phyloP scores from a whole-genome alignment of 2,113 vertebrate species.

The Geococcyx californianus region DNA sequence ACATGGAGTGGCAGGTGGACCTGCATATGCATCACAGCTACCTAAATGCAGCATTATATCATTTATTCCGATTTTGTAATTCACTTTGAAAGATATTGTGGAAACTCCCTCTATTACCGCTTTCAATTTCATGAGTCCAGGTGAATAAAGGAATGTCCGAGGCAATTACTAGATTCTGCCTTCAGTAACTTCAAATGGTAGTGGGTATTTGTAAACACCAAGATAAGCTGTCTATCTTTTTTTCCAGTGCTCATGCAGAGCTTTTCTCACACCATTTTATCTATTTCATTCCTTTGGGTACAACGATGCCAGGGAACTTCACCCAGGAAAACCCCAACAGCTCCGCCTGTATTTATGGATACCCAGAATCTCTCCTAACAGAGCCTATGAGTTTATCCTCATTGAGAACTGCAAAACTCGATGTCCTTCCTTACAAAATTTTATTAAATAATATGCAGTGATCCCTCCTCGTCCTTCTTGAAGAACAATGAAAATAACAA shows the following conservation, averaged over 20 bases:
- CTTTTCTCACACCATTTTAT: not conserved
- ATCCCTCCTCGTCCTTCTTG: rapidly evolving
- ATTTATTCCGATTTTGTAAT: not conserved
- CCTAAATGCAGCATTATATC: not conserved
- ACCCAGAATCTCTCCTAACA: rapidly evolving
- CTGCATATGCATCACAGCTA: not conserved
- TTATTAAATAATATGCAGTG: rapidly evolving
- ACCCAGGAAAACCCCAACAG: not conserved
- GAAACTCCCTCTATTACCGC: not conserved
- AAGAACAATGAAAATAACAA: rapidly evolving
- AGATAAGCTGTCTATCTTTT: not conserved
- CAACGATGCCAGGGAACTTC: not conserved
- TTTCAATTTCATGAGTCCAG: not conserved
- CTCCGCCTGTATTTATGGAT: not conserved
- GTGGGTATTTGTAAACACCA: not conserved
- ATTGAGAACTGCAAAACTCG: rapidly evolving
- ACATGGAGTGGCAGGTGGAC: not conserved
- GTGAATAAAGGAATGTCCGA: not conserved
- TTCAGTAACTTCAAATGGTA: not conserved
- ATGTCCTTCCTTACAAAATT: rapidly evolving
- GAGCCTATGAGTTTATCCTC: not conserved
- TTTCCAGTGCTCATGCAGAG: not conserved
- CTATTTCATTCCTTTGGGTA: not conserved
- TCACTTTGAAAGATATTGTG: not conserved
- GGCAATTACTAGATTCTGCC: not conserved